Percentiles rank a stretch among this genome's conserved stretches.
Conservation (phyloP, 1,140 invertebrate genomes). For the Mizuhopecten yessoensis region DNA sequence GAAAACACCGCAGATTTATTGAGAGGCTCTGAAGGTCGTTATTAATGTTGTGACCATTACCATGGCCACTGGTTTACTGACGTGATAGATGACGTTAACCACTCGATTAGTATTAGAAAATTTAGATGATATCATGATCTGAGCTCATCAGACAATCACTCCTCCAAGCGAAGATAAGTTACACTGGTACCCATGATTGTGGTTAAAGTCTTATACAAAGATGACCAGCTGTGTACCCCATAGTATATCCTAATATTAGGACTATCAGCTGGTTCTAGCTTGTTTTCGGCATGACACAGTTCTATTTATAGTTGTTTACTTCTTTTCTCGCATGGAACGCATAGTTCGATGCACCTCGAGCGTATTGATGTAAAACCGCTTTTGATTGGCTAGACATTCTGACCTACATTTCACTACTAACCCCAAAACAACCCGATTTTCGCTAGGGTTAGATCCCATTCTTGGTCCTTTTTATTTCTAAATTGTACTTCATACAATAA, state of each 20-base stretch:
- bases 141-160: not conserved
- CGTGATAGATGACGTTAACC: slow-evolving; percentile 5
- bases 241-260: not conserved
- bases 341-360: slow-evolving; percentile 60
- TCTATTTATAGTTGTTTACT: slow-evolving; percentile 71
- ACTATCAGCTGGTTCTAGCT: not conserved
- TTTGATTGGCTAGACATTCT: slow-evolving; percentile 62
- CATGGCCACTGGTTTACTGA: not conserved
- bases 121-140: no score
- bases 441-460: not conserved
- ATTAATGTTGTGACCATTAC: not conserved
- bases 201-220: not conserved
- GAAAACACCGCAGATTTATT: not conserved
- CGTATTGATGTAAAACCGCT: slow-evolving; percentile 28
- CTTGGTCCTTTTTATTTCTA: slow-evolving; percentile 37
- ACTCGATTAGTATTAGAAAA: not conserved
- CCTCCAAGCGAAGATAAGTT: not conserved
- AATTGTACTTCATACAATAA: not conserved
- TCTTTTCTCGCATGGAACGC: slow-evolving; percentile 61
- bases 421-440: not conserved
- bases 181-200: not conserved
- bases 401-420: slow-evolving; percentile 60
- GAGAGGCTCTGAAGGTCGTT: not conserved
- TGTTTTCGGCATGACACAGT: slow-evolving; percentile 53
- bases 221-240: not conserved